Base-by-base conservation (phyloP, 2,888 invertebrate species). In the Neoascia interrupta region DNA sequence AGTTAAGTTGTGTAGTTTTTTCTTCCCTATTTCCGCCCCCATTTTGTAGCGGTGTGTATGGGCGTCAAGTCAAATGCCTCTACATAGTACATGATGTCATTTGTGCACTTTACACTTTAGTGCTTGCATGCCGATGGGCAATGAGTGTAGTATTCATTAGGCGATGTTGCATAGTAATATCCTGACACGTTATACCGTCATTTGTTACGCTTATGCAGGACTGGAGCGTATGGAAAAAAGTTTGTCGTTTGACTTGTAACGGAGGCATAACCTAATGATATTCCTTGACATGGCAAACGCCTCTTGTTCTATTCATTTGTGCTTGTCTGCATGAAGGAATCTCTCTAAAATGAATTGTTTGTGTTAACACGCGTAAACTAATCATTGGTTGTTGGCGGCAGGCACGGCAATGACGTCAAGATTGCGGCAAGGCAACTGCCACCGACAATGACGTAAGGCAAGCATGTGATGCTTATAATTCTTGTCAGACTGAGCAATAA, bases 71-170 rank as follows among this genome's bases (percentile, higher is more conserved):
- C 31, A 41, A 68, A 61, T 26, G 53, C 68, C 11, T 39, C 21
- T 26, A 63, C 63, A 49, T 41, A 45, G 39, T 60, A 76, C 72
- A 60, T 60, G 64, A 70, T 76, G 76, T 70, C 64, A 64, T 49
- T 60, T 60, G 8, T 6, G 34, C 26, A 47, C 54, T 41, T 54
- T 41, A 49, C 28, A 31, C 37, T 41, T 51, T 36, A 36, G 54
- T 43, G 10, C 51, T 41, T 53, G 64, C 72, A 60, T 60, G 69
- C 41, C 36, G 10, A 31, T 23, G 18, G 41, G 69, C 58, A 37
- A 56, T 66, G 39, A n/a, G n/a, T 66, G 56, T 28, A 58, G 18
- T n/a, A n/a, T n/a, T n/a, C n/a, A n/a, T n/a, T n/a, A n/a, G n/a
- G n/a, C n/a, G 23, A 43, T 64, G 64, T 53, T 53, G 53, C 41